These are phyloP conservation scores for Sorex araneus DNA, from an alignment of 2,113 vertebrate genomes.

Conservation along the genomic window DNA sequence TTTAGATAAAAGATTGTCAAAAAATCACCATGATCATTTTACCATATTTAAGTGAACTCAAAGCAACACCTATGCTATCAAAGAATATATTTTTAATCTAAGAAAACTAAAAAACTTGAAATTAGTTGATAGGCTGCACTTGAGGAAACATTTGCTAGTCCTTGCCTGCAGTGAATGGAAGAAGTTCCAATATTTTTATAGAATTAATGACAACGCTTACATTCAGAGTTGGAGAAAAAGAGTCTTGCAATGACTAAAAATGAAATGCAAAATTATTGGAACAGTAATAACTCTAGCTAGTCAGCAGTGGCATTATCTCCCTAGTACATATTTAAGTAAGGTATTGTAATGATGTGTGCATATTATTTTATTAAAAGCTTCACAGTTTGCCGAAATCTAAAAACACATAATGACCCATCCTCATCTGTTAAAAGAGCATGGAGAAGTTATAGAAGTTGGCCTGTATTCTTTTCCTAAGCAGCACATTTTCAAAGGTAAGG, in stretches of 20 bases:
- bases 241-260: neutral
- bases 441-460: slow-evolving; percentile 3
- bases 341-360: neutral
- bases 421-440: slow-evolving; percentile 34
- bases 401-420: neutral
- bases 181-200: neutral
- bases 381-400: slow-evolving; percentile 29
- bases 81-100: neutral
- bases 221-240: slow-evolving; percentile 2
- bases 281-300: neutral
- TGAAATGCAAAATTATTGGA: neutral
- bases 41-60: neutral
- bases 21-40: neutral
- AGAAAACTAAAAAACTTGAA: neutral
- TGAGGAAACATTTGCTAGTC: neutral
- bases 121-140: neutral
- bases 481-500: slow-evolving; percentile 53
- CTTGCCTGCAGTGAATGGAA: neutral
- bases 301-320: slow-evolving; percentile 27
- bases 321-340: slow-evolving; percentile 16
- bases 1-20: neutral
- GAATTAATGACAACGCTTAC: neutral
- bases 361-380: slow-evolving; percentile 41
- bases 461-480: slow-evolving; percentile 38
- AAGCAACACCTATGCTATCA: neutral